These are phyloP conservation scores for Heliangelus exortis DNA, from an alignment of 2,797 vertebrate species.

Conservation along the genomic window DNA sequence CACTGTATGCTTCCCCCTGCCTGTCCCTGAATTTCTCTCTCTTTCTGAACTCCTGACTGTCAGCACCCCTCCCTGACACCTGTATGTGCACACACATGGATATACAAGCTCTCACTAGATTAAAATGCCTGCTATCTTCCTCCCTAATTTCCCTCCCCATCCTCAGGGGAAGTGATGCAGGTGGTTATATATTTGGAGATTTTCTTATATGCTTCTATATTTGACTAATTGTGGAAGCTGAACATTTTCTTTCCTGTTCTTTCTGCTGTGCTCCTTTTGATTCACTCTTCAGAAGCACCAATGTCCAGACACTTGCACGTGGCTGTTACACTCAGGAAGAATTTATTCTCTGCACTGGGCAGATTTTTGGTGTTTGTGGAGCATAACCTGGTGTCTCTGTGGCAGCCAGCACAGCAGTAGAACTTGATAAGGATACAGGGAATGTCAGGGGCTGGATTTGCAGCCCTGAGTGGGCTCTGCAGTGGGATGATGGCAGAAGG, in stretches of 20 bases:
- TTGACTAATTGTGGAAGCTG: fast-evolving
- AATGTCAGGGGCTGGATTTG: neutral
- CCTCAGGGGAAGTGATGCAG: neutral
- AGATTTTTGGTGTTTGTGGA: neutral
- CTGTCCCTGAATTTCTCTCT: neutral
- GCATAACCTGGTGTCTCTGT: neutral
- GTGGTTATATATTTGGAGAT: neutral
- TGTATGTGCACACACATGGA: fast-evolving
- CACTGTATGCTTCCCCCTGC: neutral
- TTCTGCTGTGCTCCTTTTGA: neutral
- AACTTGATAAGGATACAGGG: neutral
- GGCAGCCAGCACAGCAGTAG: neutral
- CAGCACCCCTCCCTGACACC: neutral
- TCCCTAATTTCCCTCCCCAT: neutral
- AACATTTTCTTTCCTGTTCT: neutral
- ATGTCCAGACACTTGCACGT: neutral
- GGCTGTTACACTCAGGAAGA: neutral
- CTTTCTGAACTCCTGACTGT: neutral
- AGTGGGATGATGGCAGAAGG: neutral
- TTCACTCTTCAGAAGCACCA: neutral
- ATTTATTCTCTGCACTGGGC: neutral
- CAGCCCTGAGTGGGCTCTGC: neutral
- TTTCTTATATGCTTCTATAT: neutral
- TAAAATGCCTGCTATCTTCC: neutral
- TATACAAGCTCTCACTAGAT: neutral